Conservation (phyloP, 2,797 vertebrate species). For the Intellagama lesueurii region DNA sequence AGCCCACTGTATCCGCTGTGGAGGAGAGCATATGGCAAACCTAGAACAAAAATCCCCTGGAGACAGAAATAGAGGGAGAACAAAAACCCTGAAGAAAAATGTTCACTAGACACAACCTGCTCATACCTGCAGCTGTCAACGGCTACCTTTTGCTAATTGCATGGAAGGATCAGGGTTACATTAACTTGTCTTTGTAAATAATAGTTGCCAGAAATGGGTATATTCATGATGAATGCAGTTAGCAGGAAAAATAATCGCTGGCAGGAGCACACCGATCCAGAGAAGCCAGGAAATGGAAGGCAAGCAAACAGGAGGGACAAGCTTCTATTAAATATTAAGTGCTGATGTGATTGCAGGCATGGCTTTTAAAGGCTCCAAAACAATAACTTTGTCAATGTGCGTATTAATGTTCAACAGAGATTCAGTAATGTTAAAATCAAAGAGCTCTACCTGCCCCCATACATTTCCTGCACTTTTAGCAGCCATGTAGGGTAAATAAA, state of each 20-base stretch:
- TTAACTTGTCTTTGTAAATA: constrained; percentile 54
- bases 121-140: constrained; percentile 27
- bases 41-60: constrained; percentile 86
- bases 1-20: constrained; percentile 83
- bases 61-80: constrained; percentile 53
- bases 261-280: constrained; percentile 46
- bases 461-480: constrained; percentile 46
- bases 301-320: constrained; percentile 51
- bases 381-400: constrained; percentile 63
- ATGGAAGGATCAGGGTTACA: background rate
- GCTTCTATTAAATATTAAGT: constrained; percentile 77
- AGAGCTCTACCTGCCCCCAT: constrained; percentile 33
- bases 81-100: constrained; percentile 50
- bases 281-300: constrained; percentile 66
- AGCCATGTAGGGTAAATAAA: constrained; percentile 41
- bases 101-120: constrained; percentile 40
- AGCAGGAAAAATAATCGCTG: constrained; percentile 50
- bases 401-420: constrained; percentile 63
- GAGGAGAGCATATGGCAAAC: constrained; percentile 82
- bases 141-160: constrained; percentile 34
- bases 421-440: constrained; percentile 62
- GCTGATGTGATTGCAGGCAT: constrained; percentile 72
- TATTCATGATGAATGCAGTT: constrained; percentile 65
- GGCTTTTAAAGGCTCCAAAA: constrained; percentile 66
- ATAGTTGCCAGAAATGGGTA: constrained; percentile 41